Percentiles rank a stretch among this genome's conserved stretches.
These are phyloP conservation scores for Pangasius djambal DNA, from an alignment of 2,797 vertebrate species.

Conservation along the genomic window DNA sequence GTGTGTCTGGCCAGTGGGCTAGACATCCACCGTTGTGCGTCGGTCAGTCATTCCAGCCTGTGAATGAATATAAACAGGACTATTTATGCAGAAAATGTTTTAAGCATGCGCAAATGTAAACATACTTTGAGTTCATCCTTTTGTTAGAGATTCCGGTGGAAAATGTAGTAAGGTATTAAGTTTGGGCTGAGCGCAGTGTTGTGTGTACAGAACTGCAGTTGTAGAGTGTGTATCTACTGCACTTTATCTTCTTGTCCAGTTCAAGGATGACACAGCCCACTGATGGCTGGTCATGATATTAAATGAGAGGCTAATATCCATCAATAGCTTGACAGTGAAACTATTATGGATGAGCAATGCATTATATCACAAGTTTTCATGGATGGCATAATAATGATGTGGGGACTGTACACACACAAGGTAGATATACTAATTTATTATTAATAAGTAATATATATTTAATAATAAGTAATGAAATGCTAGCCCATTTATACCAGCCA, in stretches of 20 bases:
- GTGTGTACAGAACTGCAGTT: background rate
- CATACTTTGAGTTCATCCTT: background rate
- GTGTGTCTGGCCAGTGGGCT: slow-evolving; percentile 73
- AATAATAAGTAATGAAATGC: background rate
- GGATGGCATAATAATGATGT: too few species aligned
- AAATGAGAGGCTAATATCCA: background rate
- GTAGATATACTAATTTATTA: too few species aligned
- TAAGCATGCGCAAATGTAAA: background rate
- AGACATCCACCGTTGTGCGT: slow-evolving; percentile 72
- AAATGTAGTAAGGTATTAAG: background rate
- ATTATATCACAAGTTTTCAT: background rate
- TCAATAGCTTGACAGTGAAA: background rate
- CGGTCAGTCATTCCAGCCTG: slow-evolving; percentile 60
- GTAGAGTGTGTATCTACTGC: background rate
- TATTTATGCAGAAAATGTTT: background rate
- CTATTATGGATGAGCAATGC: background rate
- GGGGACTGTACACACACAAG: too few species aligned
- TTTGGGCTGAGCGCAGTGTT: background rate
- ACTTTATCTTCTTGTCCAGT: background rate
- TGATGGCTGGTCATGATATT: background rate
- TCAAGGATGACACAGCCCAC: background rate
- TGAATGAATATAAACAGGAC: background rate
- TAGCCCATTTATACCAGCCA: background rate
- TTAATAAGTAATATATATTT: too few species aligned
- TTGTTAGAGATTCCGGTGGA: background rate